Conservation (phyloP, 2,888 invertebrate genomes). For the Noctua fimbriata region DNA sequence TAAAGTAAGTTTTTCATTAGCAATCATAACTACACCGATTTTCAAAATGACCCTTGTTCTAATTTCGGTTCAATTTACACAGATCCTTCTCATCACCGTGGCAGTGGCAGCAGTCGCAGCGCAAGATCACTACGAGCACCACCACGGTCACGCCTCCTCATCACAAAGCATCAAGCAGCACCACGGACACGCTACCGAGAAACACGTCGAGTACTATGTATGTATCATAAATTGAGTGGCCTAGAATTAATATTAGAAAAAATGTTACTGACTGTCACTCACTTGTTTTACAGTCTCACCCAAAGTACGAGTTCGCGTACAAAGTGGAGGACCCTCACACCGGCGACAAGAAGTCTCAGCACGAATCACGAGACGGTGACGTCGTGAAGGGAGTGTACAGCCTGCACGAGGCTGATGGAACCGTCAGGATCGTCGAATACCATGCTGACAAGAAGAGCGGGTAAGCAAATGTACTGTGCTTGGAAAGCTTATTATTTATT, state of each 20-base stretch:
- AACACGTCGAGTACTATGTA: slow-evolving; percentile 64
- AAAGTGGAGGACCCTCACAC: slow-evolving; percentile 88
- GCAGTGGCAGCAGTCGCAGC: slow-evolving; percentile 33
- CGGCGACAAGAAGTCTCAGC: slow-evolving; percentile 89
- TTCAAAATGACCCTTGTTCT: background rate
- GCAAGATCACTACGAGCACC: slow-evolving; percentile 55
- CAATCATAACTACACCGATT: background rate
- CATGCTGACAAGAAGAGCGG: slow-evolving; percentile 63
- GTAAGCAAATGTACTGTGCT: slow-evolving; percentile 17
- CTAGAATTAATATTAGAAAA: too few relatives aligned
- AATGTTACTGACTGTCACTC: too few relatives aligned
- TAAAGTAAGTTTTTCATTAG: slow-evolving; percentile 25
- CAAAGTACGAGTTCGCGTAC: slow-evolving; percentile 88
- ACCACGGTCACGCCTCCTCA: slow-evolving; percentile 73
- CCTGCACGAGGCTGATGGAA: slow-evolving; percentile 83
- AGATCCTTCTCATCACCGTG: slow-evolving; percentile 36
- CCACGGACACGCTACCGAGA: slow-evolving; percentile 58
- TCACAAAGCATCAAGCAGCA: slow-evolving; percentile 75
- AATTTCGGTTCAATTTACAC: background rate
- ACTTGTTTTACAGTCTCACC: slow-evolving; percentile 75
- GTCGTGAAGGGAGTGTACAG: slow-evolving; percentile 90
- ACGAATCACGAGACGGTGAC: slow-evolving; percentile 89
- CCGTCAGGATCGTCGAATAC: slow-evolving; percentile 73
- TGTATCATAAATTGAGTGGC: too few relatives aligned
- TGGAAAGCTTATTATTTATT: too few relatives aligned